phyloP scores from a whole-genome alignment of 2,888 invertebrate genomes.

The Trichogramma dendrolimi region DNA sequence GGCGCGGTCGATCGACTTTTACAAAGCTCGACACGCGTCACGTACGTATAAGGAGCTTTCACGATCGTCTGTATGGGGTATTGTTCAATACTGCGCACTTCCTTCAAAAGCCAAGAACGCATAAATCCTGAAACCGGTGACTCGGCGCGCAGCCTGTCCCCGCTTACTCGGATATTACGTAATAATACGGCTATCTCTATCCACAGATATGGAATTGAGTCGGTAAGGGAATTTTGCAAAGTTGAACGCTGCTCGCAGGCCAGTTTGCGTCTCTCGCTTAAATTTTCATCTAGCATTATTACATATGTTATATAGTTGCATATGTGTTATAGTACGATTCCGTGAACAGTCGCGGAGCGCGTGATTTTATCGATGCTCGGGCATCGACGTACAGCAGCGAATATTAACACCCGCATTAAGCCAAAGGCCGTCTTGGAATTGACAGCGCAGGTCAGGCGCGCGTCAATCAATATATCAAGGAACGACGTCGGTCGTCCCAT shows the following conservation, averaged over 20 bases:
- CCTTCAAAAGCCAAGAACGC: conserved; percentile 41
- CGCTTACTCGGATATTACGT: conserved; percentile 40
- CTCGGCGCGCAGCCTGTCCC: conserved; percentile 17
- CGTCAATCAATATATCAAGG: conserved; percentile 19
- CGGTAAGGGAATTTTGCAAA: too few relatives aligned
- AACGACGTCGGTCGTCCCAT: neutral
- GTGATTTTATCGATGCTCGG: too few relatives aligned
- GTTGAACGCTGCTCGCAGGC: too few relatives aligned
- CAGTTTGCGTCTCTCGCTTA: too few relatives aligned
- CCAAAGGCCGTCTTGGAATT: too few relatives aligned
- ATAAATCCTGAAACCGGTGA: conserved; percentile 44
- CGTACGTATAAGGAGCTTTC: conserved; percentile 8
- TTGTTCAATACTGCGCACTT: conserved; percentile 46
- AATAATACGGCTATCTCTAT: conserved; percentile 35
- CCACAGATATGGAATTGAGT: neutral
- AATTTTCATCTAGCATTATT: too few relatives aligned
- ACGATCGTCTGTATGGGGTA: conserved; percentile 26
- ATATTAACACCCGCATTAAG: too few relatives aligned
- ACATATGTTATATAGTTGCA: too few relatives aligned
- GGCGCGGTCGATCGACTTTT: conserved; percentile 33
- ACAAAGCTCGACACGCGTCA: conserved; percentile 33
- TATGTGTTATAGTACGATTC: too few relatives aligned
- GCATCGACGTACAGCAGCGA: too few relatives aligned
- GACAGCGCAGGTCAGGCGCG: neutral
- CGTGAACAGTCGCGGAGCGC: too few relatives aligned